Conservation (phyloP, 2,113 vertebrate species). For the Ciconia stormi region DNA sequence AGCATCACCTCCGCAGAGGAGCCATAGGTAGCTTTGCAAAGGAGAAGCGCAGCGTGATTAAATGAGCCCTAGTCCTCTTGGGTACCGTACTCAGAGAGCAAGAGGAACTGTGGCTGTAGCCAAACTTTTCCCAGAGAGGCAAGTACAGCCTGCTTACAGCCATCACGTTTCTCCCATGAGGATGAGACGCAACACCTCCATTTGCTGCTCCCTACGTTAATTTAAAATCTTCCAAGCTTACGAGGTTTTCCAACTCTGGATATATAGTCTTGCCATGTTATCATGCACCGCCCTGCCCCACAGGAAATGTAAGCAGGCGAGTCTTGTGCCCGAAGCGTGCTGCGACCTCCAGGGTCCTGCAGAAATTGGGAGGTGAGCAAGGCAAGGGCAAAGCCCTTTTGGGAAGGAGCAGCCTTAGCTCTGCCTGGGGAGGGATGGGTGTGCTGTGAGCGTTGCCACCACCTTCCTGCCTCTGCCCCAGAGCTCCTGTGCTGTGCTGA, state of each 20-base stretch:
- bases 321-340: not conserved
- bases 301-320: not conserved
- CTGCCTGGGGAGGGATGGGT: not conserved
- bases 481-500: not conserved
- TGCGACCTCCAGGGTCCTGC: not conserved
- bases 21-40: not conserved
- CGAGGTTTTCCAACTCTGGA: not conserved
- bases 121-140: not conserved
- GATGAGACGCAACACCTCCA: not conserved
- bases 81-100: not conserved
- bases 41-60: not conserved
- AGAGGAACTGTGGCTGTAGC: not conserved
- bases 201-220: not conserved
- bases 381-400: not conserved
- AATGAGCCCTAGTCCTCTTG: not conserved
- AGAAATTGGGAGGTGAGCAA: not conserved
- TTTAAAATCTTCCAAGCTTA: not conserved
- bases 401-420: not conserved
- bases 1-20: not conserved
- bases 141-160: not conserved
- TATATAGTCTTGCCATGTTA: fast-evolving
- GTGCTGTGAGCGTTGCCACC: not conserved
- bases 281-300: not conserved
- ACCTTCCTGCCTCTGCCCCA: not conserved
- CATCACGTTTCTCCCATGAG: not conserved